These are phyloP conservation scores for Neocrepidodera transversa DNA, from an alignment of 2,888 invertebrate species.

Conservation along the genomic window DNA sequence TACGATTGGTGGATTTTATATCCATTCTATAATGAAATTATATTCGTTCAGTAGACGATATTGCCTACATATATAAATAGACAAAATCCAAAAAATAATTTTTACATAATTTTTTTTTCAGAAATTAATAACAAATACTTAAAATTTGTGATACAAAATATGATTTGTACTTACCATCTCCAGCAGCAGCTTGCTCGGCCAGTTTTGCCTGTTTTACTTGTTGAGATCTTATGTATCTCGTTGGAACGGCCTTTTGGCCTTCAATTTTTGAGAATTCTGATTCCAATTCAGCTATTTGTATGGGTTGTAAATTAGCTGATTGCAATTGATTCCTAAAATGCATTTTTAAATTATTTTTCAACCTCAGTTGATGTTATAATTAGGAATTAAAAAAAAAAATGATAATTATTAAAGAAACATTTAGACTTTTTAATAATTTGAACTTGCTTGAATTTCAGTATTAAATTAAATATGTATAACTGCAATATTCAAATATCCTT, in stretches of 20 bases:
- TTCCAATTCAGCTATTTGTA: constrained; percentile 88
- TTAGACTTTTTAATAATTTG: not conserved
- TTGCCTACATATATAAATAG: too few species aligned
- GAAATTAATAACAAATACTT: not conserved
- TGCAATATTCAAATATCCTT: too few species aligned
- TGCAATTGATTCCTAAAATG: constrained; percentile 70
- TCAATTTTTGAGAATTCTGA: constrained; percentile 81
- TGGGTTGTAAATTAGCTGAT: constrained; percentile 84
- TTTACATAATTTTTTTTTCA: not conserved
- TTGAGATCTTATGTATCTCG: constrained; percentile 81
- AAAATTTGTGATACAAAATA: not conserved
- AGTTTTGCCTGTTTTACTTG: constrained; percentile 72
- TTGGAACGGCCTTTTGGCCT: constrained; percentile 72
- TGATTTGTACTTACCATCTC: constrained; percentile 57
- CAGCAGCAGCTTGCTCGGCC: constrained; percentile 62
- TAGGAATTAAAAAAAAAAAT: not conserved
- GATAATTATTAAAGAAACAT: not conserved
- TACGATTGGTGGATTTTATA: too few species aligned
- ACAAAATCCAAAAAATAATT: not conserved
- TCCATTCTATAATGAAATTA: too few species aligned
- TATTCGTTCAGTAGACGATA: too few species aligned
- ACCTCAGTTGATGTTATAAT: not conserved
- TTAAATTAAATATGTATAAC: not conserved
- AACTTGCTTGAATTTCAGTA: not conserved
- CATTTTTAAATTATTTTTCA: not conserved